These are phyloP conservation scores for Xanthia icteritia DNA, from an alignment of 2,888 invertebrate genomes.

Conservation along the genomic window DNA sequence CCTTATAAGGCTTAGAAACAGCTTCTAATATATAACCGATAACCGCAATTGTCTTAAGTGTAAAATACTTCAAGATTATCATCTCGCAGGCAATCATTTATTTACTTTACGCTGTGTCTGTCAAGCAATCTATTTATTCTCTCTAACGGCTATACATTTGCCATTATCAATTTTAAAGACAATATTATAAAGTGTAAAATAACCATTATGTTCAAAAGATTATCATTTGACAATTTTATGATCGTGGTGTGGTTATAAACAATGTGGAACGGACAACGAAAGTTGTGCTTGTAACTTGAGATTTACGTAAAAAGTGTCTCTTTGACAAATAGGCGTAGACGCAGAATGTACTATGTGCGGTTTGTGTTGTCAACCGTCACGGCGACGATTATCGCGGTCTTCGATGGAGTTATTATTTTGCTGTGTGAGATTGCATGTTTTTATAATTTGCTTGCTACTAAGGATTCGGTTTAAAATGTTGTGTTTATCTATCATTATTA, in stretches of 20 bases:
- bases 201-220: slow-evolving; percentile 68
- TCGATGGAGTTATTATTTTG: slow-evolving; percentile 43
- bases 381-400: slow-evolving; percentile 26
- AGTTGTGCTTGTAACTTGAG: slow-evolving; percentile 63
- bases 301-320: slow-evolving; percentile 56
- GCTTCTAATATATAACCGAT: slow-evolving; percentile 44
- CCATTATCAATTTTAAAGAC: slow-evolving; percentile 68
- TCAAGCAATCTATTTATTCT: slow-evolving; percentile 65
- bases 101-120: slow-evolving; percentile 59
- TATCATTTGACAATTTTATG: slow-evolving; percentile 74
- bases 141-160: slow-evolving; percentile 60
- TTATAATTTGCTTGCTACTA: too few species aligned
- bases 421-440: not conserved
- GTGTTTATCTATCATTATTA: slow-evolving; percentile 13
- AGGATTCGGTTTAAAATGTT: not conserved
- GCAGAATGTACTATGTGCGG: slow-evolving; percentile 29
- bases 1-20: slow-evolving; percentile 18
- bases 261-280: slow-evolving; percentile 57
- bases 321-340: slow-evolving; percentile 43
- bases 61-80: slow-evolving; percentile 63
- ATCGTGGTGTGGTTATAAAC: slow-evolving; percentile 53
- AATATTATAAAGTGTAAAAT: slow-evolving; percentile 71
- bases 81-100: slow-evolving; percentile 62
- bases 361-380: slow-evolving; percentile 18
- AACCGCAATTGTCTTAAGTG: slow-evolving; percentile 58